phyloP scores from a whole-genome alignment of 2,888 invertebrate genomes.

The Hypomecis punctinalis region DNA sequence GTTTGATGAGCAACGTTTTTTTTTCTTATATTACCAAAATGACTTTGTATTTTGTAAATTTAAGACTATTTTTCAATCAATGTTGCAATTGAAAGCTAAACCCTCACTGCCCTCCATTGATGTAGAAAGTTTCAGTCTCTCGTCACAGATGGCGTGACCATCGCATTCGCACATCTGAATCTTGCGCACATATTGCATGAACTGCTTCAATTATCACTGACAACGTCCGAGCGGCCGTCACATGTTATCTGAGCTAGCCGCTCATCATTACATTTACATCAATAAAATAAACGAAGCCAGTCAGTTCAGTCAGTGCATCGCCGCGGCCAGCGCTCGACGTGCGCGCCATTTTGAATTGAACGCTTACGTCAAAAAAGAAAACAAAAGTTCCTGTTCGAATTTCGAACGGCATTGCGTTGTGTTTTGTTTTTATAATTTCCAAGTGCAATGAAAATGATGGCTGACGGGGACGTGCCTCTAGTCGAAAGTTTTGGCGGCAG shows the following conservation, averaged over 20 bases:
- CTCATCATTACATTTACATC: slow-evolving; percentile 75
- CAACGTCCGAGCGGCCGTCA: slow-evolving; percentile 62
- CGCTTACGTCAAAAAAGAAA: slow-evolving; percentile 34
- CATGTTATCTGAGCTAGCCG: slow-evolving; percentile 70
- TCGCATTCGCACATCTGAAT: neutral
- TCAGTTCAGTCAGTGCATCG: slow-evolving; percentile 67
- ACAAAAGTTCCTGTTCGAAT: slow-evolving; percentile 27
- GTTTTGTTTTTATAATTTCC: slow-evolving; percentile 43
- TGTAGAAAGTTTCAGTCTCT: too few species aligned
- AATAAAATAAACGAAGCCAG: slow-evolving; percentile 69
- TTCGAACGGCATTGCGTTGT: slow-evolving; percentile 27
- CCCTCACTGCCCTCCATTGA: too few species aligned
- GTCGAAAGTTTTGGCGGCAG: slow-evolving; percentile 76
- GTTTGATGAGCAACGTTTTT: too few species aligned
- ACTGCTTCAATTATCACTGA: slow-evolving; percentile 76
- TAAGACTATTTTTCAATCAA: too few species aligned
- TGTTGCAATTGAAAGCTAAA: too few species aligned
- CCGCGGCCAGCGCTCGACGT: slow-evolving; percentile 45
- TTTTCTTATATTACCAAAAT: too few species aligned
- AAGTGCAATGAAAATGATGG: slow-evolving; percentile 63
- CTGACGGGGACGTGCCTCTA: slow-evolving; percentile 79
- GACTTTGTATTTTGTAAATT: too few species aligned
- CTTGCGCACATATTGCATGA: slow-evolving; percentile 52
- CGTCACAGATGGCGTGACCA: neutral
- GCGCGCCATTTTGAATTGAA: slow-evolving; percentile 13